Evolutionary conservation across 2,113 vertebrate genomes (phyloP).

Genomic region (Sturnira hondurensis): DNA sequence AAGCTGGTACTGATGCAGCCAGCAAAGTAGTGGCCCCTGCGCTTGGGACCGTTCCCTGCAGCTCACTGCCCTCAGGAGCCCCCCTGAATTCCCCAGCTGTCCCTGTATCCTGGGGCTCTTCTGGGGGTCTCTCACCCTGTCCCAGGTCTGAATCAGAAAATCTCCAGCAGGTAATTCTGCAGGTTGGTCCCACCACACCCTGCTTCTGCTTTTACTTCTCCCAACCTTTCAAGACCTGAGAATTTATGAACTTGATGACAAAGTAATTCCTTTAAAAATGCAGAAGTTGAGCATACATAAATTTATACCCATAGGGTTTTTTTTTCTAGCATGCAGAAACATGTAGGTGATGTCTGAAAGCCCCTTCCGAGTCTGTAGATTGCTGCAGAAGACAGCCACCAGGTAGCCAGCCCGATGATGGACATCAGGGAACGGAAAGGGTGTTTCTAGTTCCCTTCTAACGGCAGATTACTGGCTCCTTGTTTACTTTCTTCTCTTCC

Average conservation of each 20-base stretch:
- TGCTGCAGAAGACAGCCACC: background rate
- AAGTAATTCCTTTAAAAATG: slow-evolving; percentile 17
- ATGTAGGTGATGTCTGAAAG: background rate
- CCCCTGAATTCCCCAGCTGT: background rate
- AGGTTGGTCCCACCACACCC: too few relatives aligned
- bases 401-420: background rate
- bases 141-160: background rate
- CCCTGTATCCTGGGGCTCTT: background rate
- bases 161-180: background rate
- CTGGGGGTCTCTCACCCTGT: background rate
- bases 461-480: background rate
- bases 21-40: background rate
- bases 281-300: background rate
- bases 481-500: background rate
- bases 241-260: background rate
- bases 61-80: background rate
- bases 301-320: background rate
- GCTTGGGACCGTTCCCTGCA: background rate
- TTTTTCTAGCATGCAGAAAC: background rate
- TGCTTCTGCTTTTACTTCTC: background rate
- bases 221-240: background rate
- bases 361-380: background rate
- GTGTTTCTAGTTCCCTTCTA: background rate
- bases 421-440: background rate
- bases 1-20: background rate